Conservation (phyloP, 2,888 invertebrate species). For the Macropis europaea region DNA sequence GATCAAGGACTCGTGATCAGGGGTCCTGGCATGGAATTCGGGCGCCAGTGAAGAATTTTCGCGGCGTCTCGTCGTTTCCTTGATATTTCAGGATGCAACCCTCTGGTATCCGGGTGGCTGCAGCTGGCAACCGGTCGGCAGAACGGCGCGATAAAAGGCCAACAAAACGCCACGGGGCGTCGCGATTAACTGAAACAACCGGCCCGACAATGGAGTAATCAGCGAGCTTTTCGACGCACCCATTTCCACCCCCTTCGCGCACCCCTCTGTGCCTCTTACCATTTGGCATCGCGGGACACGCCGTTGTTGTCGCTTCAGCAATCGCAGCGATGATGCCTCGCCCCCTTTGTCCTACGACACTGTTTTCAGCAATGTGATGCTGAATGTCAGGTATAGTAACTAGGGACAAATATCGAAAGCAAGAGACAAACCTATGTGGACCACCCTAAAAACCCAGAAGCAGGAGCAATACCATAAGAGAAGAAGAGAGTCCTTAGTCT, state of each 20-base stretch:
- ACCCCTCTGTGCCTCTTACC: slow-evolving; percentile 43
- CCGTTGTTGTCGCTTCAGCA: slow-evolving; percentile 67
- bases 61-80: slow-evolving; percentile 23
- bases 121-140: slow-evolving; percentile 45
- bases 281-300: slow-evolving; percentile 51
- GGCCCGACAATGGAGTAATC: slow-evolving; percentile 74
- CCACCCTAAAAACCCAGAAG: too few species aligned
- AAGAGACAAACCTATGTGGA: too few species aligned
- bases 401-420: too few species aligned
- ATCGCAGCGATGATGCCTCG: slow-evolving; percentile 61
- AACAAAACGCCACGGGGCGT: slow-evolving; percentile 68
- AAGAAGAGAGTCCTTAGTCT: too few species aligned
- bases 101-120: slow-evolving; percentile 40
- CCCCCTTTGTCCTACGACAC: slow-evolving; percentile 40
- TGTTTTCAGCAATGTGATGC: slow-evolving; percentile 30
- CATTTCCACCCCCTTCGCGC: slow-evolving; percentile 25
- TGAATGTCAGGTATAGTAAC: too few species aligned
- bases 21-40: too few species aligned
- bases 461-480: too few species aligned
- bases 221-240: slow-evolving; percentile 71
- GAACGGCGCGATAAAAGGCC: slow-evolving; percentile 62
- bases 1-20: too few species aligned
- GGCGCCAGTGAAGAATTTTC: slow-evolving; percentile 4
- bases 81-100: slow-evolving; percentile 30
- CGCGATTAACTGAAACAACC: slow-evolving; percentile 76